A percentile compares a stretch with the other conserved stretches of the same genome.
phyloP scores from a whole-genome alignment of 2,113 vertebrate species.

The Salvelinus alpinus region DNA sequence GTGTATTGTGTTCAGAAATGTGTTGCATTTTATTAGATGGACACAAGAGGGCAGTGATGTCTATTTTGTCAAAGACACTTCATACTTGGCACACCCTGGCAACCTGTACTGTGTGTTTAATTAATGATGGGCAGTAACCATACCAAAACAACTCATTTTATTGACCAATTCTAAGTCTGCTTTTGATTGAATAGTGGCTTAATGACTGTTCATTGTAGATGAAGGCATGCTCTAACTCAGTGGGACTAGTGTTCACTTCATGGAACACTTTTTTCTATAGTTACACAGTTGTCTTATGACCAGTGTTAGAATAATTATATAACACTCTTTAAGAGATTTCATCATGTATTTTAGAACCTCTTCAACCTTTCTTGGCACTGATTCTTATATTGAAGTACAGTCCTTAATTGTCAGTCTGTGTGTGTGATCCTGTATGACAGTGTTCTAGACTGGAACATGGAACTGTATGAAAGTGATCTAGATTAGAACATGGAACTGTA shows the following conservation, averaged over 20 bases:
- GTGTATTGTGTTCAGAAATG: neutral
- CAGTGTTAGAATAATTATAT: too few relatives aligned
- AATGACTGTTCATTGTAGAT: neutral
- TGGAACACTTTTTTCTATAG: too few relatives aligned
- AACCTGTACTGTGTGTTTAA: too few relatives aligned
- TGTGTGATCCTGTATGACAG: too few relatives aligned
- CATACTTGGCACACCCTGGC: too few relatives aligned
- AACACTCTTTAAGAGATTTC: too few relatives aligned
- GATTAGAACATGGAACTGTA: neutral
- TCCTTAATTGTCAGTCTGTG: neutral
- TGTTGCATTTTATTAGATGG: neutral
- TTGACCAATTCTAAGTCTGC: neutral
- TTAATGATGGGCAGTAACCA: too few relatives aligned
- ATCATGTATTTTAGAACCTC: too few relatives aligned
- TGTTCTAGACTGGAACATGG: neutral
- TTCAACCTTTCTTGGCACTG: too few relatives aligned
- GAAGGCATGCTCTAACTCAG: too few relatives aligned
- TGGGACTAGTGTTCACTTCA: too few relatives aligned
- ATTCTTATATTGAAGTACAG: neutral
- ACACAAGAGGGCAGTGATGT: constrained; percentile 63
- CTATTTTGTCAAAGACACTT: neutral
- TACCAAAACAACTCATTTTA: neutral
- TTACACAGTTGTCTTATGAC: too few relatives aligned
- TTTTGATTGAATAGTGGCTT: neutral
- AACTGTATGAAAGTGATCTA: neutral